phyloP scores from a whole-genome alignment of 2,888 invertebrate species.

The Asteroscopus sphinx region DNA sequence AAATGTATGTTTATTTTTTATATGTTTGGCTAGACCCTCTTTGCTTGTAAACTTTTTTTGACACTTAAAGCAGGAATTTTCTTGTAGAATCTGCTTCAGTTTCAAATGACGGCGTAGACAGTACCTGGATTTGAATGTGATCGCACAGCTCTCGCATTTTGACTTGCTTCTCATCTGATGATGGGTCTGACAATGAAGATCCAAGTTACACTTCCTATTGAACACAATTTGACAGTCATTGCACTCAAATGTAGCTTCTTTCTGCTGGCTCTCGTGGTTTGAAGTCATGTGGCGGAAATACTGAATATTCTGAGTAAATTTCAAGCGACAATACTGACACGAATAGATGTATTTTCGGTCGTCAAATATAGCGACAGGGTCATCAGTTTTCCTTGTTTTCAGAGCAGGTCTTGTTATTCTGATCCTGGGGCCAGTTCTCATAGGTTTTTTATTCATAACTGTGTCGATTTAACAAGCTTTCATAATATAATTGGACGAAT shows the following conservation, averaged over 20 bases:
- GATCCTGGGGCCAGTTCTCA: slow-evolving; percentile 80
- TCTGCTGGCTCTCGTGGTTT: slow-evolving; percentile 80
- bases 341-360: slow-evolving; percentile 78
- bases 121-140: slow-evolving; percentile 84
- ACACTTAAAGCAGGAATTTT: slow-evolving; percentile 82
- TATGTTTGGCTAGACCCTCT: slow-evolving; percentile 77
- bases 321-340: slow-evolving; percentile 82
- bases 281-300: slow-evolving; percentile 86
- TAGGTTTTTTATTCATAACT: slow-evolving; percentile 84
- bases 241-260: slow-evolving; percentile 79
- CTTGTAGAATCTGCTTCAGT: slow-evolving; percentile 78
- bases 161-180: slow-evolving; percentile 81
- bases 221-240: slow-evolving; percentile 83
- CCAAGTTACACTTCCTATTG: slow-evolving; percentile 76
- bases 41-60: slow-evolving; percentile 81
- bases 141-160: slow-evolving; percentile 80
- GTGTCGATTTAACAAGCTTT: slow-evolving; percentile 53
- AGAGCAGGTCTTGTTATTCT: slow-evolving; percentile 77
- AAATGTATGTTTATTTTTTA: slow-evolving; percentile 79
- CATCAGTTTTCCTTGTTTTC: slow-evolving; percentile 70
- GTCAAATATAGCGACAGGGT: slow-evolving; percentile 60
- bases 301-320: slow-evolving; percentile 84
- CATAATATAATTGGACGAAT: slow-evolving; percentile 43
- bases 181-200: slow-evolving; percentile 79
- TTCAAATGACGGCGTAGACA: slow-evolving; percentile 82